phyloP scores from a whole-genome alignment of 2,113 vertebrate species.

The Conger conger region DNA sequence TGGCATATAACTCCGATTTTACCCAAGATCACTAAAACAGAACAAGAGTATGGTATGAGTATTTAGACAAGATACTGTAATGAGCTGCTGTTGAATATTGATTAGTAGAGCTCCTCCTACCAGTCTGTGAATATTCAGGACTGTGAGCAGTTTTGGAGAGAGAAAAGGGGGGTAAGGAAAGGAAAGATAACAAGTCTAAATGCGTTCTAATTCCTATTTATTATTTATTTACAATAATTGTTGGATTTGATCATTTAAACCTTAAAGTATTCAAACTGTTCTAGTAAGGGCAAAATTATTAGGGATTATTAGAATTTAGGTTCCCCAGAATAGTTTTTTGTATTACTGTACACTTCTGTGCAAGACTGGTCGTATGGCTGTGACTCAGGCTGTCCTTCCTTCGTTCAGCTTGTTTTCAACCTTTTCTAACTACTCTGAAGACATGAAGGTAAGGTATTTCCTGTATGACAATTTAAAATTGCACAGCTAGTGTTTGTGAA shows the following conservation, averaged over 20 bases:
- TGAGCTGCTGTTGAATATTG: background rate
- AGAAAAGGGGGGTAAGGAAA: slow-evolving; percentile 34
- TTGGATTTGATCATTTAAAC: slow-evolving; percentile 15
- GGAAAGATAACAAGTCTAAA: background rate
- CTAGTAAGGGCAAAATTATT: slow-evolving; percentile 26
- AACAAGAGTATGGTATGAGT: background rate
- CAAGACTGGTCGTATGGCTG: slow-evolving; percentile 59
- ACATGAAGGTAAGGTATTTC: slow-evolving; percentile 64
- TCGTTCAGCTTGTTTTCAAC: slow-evolving; percentile 71
- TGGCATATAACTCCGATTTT: background rate
- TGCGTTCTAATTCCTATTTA: background rate
- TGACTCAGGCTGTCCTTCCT: slow-evolving; percentile 64
- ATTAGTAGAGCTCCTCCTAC: slow-evolving; percentile 14
- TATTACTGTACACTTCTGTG: slow-evolving; percentile 14
- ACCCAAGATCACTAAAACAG: background rate
- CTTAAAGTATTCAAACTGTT: background rate
- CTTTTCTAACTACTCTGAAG: slow-evolving; percentile 49
- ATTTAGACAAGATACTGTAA: too few relatives aligned
- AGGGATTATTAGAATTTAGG: too few relatives aligned
- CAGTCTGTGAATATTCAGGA: background rate
- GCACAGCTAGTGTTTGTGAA: too few relatives aligned
- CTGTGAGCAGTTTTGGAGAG: slow-evolving; percentile 25
- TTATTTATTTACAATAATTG: slow-evolving; percentile 13
- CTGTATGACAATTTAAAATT: background rate
- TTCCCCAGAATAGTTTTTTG: background rate